phyloP scores from a whole-genome alignment of 2,888 invertebrate genomes.

The Aphrophora alni region DNA sequence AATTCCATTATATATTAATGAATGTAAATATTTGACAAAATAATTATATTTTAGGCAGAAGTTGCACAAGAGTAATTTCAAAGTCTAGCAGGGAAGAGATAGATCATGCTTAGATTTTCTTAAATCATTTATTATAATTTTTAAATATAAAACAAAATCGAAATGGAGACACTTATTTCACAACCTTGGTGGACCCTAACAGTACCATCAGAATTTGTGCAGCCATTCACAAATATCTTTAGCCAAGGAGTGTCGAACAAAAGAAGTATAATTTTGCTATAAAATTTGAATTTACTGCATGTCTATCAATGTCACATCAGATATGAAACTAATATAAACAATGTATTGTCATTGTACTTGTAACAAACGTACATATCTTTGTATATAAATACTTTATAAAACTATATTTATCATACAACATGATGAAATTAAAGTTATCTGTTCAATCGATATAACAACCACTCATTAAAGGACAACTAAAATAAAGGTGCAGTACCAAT shows the following conservation, averaged over 20 bases:
- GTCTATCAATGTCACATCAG: neutral
- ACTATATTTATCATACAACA: neutral
- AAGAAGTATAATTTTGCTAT: neutral
- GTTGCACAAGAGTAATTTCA: slow-evolving; percentile 40
- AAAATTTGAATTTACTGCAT: neutral
- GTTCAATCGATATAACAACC: neutral
- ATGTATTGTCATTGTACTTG: neutral
- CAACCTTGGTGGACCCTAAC: slow-evolving; percentile 43
- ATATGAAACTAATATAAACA: neutral
- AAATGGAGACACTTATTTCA: slow-evolving; percentile 42
- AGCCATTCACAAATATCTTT: slow-evolving; percentile 68
- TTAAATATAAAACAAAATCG: neutral
- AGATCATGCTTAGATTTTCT: slow-evolving; percentile 33
- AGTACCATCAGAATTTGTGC: slow-evolving; percentile 62
- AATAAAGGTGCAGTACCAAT: slow-evolving; percentile 13
- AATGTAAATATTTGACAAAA: slow-evolving; percentile 35
- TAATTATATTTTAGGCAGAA: slow-evolving; percentile 40
- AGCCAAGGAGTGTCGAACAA: slow-evolving; percentile 55
- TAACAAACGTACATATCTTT: neutral
- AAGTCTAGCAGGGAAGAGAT: slow-evolving; percentile 34
- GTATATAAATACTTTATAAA: neutral
- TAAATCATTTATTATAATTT: slow-evolving; percentile 17
- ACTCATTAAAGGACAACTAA: neutral
- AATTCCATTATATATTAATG: slow-evolving; percentile 8
- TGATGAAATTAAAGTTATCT: neutral